A percentile compares a stretch with the other conserved stretches of the same genome.
Conservation (phyloP, 2,113 vertebrate species). For the Falcunculus frontatus region DNA sequence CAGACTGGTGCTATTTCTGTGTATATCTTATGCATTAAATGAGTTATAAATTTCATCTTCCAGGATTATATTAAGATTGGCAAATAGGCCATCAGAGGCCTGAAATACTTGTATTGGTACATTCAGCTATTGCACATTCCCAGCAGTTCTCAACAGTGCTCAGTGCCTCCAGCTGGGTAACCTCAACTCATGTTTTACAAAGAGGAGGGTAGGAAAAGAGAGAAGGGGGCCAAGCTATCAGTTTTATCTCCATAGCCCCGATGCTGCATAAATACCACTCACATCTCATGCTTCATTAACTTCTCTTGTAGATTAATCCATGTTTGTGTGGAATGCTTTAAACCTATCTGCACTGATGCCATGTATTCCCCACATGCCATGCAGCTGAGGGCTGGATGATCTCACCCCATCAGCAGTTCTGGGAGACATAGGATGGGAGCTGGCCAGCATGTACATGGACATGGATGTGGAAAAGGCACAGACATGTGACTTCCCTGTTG, state of each 20-base stretch:
- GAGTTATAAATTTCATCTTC: neutral
- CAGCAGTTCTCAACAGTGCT: neutral
- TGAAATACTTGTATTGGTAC: neutral
- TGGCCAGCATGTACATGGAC: neutral
- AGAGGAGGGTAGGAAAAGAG: neutral
- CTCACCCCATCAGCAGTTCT: neutral
- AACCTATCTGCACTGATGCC: neutral
- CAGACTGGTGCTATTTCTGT: neutral
- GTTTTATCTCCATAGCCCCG: neutral
- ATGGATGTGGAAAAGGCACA: neutral
- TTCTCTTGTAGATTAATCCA: neutral
- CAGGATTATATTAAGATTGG: neutral
- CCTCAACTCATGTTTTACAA: neutral
- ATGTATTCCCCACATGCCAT: fast-evolving
- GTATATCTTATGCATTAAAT: neutral
- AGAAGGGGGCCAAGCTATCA: neutral
- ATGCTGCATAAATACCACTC: neutral
- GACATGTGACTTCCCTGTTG: neutral
- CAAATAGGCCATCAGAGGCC: neutral
- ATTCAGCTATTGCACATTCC: neutral
- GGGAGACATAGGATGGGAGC: neutral
- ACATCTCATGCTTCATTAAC: neutral
- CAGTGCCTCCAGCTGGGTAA: neutral
- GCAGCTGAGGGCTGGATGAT: neutral
- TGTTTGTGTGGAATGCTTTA: neutral